Evolutionary conservation across 1,140 invertebrate species (phyloP).

Genomic region (Drosophila ironensis): DNA sequence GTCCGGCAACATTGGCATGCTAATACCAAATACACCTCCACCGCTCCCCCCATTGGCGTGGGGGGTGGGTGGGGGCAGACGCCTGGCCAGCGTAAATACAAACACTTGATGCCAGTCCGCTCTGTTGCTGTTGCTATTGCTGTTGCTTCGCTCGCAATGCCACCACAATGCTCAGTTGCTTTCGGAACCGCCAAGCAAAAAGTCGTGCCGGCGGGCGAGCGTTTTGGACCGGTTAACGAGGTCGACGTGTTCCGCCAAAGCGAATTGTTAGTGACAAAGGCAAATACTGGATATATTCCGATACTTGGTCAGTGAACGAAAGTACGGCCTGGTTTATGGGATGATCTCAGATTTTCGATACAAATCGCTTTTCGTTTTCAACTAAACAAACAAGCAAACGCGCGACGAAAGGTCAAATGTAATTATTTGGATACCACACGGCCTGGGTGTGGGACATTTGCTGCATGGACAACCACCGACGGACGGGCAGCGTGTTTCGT

Average conservation of each 20-base stretch:
- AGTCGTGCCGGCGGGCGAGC: conserved; percentile 23
- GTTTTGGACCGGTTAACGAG: conserved; percentile 48
- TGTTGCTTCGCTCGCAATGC: not conserved
- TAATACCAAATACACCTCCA: too few species aligned
- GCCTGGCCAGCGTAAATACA: too few species aligned
- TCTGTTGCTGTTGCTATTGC: too few species aligned
- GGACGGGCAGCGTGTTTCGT: not conserved
- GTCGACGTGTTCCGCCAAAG: conserved; percentile 44
- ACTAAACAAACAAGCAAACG: conserved; percentile 3
- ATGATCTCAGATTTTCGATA: conserved; percentile 24
- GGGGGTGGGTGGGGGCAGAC: too few species aligned
- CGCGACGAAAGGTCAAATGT: conserved; percentile 37
- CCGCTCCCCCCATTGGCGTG: too few species aligned
- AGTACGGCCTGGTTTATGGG: not conserved
- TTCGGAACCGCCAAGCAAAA: conserved; percentile 25
- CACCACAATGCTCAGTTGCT: conserved; percentile 24
- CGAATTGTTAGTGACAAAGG: conserved; percentile 33
- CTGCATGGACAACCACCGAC: conserved; percentile 7
- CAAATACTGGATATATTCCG: conserved; percentile 30
- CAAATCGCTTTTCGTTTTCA: conserved; percentile 4
- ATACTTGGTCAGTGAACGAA: not conserved
- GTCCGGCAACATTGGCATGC: too few species aligned
- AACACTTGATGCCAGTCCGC: too few species aligned
- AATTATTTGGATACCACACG: conserved; percentile 19
- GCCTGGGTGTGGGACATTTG: conserved; percentile 26